A percentile compares a stretch with the other conserved stretches of the same genome.
These are phyloP conservation scores for Murina feae DNA, from an alignment of 2,113 vertebrate species.

Conservation along the genomic window DNA sequence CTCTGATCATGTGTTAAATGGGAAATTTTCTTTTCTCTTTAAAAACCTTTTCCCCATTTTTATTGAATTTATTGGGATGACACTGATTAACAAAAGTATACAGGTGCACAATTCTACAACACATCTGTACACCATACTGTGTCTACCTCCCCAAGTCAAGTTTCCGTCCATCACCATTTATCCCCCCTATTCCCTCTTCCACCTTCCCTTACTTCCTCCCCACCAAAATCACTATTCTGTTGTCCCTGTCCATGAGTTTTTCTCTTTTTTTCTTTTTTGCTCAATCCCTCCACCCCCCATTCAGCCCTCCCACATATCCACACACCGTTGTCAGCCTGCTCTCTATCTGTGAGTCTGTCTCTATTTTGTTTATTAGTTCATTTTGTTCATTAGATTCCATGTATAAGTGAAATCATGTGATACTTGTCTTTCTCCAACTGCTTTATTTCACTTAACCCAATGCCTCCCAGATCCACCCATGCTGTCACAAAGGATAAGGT, in stretches of 20 bases:
- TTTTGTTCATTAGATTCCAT: no score
- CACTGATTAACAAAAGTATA: not conserved
- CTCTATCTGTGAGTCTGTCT: no score
- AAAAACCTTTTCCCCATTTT: not conserved
- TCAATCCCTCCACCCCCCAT: not conserved
- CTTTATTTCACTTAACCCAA: not conserved
- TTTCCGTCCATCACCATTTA: not conserved
- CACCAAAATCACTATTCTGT: not conserved
- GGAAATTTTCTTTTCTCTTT: not conserved
- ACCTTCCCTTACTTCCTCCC: not conserved
- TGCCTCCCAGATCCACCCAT: not conserved
- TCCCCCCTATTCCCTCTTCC: not conserved
- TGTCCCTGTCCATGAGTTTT: not conserved
- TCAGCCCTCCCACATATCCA: no score
- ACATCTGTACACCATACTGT: not conserved
- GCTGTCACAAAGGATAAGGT: not conserved
- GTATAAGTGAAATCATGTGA: no score
- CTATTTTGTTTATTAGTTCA: no score
- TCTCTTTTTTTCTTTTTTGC: not conserved
- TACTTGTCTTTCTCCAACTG: no score
- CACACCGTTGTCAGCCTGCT: no score
- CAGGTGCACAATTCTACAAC: not conserved
- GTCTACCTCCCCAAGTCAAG: not conserved
- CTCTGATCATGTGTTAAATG: not conserved
- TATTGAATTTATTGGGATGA: not conserved